Percentiles rank a stretch among this genome's conserved stretches.
Evolutionary conservation across 2,797 vertebrate species (phyloP).

Genomic region (Acridotheres tristis): DNA sequence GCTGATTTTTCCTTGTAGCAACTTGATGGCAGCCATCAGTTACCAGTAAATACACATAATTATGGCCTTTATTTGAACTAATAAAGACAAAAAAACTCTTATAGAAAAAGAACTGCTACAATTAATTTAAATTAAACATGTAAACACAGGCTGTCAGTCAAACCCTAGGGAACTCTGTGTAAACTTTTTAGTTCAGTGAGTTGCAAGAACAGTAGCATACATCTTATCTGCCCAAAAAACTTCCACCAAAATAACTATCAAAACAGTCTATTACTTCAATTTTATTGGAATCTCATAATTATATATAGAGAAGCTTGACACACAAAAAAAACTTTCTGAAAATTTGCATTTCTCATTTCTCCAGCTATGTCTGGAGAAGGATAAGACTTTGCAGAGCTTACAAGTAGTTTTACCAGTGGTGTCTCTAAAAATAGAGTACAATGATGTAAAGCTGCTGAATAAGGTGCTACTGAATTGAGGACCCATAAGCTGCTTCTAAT

Average conservation of each 20-base stretch:
- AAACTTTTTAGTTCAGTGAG: not conserved
- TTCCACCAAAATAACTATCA: slow-evolving; percentile 1
- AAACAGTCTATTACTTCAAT: slow-evolving; percentile 2
- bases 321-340: not conserved
- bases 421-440: not conserved
- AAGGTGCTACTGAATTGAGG: not conserved
- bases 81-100: slow-evolving; percentile 64
- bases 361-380: not conserved
- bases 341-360: not conserved
- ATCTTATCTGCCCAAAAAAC: slow-evolving; percentile 5
- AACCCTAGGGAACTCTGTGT: not conserved
- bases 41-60: slow-evolving; percentile 36
- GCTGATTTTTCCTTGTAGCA: slow-evolving; percentile 17
- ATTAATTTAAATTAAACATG: slow-evolving; percentile 59
- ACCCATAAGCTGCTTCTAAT: not conserved
- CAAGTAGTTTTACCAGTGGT: not conserved
- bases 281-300: slow-evolving; percentile 1
- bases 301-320: not conserved
- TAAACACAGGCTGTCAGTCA: not conserved
- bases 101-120: slow-evolving; percentile 19
- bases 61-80: slow-evolving; percentile 58
- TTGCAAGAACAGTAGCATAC: not conserved
- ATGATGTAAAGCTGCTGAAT: not conserved
- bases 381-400: not conserved
- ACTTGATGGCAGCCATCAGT: slow-evolving; percentile 42